Conservation (phyloP, 2,797 vertebrate species). For the Antennarius maculatus region DNA sequence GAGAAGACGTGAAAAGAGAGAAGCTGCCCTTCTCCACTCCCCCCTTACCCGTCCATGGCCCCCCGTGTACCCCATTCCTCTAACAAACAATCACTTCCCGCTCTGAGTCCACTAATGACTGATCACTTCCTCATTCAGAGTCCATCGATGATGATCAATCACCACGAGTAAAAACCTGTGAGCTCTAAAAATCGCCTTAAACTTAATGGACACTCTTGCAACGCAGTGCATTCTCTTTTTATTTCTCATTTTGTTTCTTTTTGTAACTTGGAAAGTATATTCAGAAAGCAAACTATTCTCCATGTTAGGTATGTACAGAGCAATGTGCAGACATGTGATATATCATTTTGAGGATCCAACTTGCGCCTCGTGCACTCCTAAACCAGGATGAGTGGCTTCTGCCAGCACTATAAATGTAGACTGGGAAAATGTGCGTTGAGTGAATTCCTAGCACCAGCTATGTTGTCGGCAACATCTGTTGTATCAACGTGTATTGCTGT, state of each 20-base stretch:
- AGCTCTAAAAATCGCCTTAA: conserved; percentile 99
- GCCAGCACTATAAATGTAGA: conserved; percentile 34
- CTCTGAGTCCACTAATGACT: conserved; percentile 65
- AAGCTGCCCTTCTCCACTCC: conserved; percentile 20
- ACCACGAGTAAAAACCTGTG: conserved; percentile 86
- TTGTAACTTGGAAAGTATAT: conserved; percentile 96
- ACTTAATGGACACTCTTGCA: conserved; percentile 94
- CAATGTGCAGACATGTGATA: conserved; percentile 88
- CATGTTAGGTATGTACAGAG: conserved; percentile 95
- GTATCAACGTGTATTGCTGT: conserved; percentile 63
- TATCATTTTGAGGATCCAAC: conserved; percentile 90
- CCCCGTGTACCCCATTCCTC: conserved; percentile 27
- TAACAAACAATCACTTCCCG: conserved; percentile 50
- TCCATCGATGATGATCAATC: conserved; percentile 75
- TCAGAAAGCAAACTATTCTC: conserved; percentile 94
- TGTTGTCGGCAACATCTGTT: conserved; percentile 60
- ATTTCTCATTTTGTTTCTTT: conserved; percentile 55
- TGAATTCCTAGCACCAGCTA: conserved; percentile 25
- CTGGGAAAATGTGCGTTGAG: conserved; percentile 33
- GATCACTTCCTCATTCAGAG: conserved; percentile 62
- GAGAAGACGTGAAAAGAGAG: conserved; percentile 54
- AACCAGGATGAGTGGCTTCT: conserved; percentile 43
- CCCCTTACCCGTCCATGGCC: neutral
- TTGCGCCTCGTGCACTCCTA: conserved; percentile 81
- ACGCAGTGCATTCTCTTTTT: conserved; percentile 88